These are phyloP conservation scores for Selenia dentaria DNA, from an alignment of 2,888 invertebrate genomes.

Conservation along the genomic window DNA sequence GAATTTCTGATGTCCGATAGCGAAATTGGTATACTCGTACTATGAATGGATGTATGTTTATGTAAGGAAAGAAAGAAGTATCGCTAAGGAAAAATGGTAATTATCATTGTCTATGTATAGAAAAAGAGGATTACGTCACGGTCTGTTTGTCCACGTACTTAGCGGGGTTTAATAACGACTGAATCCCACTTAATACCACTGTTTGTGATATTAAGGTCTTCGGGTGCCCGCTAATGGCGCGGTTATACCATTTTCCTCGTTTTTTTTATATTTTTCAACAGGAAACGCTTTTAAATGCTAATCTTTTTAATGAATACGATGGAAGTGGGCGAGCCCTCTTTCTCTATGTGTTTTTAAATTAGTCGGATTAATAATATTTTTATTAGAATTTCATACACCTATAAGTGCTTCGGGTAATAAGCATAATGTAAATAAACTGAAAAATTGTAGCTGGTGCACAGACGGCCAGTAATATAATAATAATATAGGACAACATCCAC, in stretches of 20 bases:
- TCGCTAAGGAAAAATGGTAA: no score
- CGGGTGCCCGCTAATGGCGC: constrained; percentile 31
- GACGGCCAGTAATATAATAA: no score
- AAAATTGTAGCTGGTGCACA: no score
- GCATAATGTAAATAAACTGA: no score
- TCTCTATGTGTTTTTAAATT: neutral
- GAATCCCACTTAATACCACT: constrained; percentile 33
- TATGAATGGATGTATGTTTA: no score
- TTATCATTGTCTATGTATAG: constrained; percentile 9
- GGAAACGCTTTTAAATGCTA: constrained; percentile 11
- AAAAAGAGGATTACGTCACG: constrained; percentile 18
- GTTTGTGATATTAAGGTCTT: constrained; percentile 40
- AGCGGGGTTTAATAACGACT: constrained; percentile 28
- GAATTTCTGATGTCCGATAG: no score
- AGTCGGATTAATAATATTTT: neutral
- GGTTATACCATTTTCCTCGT: constrained; percentile 29
- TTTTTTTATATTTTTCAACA: constrained; percentile 9
- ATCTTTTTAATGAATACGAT: constrained; percentile 26
- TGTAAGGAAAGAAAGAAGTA: no score
- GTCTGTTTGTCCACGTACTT: constrained; percentile 31
- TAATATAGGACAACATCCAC: no score
- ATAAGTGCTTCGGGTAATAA: no score
- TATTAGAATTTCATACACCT: neutral
- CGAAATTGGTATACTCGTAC: no score
- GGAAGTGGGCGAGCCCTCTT: neutral